phyloP scores from a whole-genome alignment of 2,888 invertebrate species.

The Holacanthella duospinosa region DNA sequence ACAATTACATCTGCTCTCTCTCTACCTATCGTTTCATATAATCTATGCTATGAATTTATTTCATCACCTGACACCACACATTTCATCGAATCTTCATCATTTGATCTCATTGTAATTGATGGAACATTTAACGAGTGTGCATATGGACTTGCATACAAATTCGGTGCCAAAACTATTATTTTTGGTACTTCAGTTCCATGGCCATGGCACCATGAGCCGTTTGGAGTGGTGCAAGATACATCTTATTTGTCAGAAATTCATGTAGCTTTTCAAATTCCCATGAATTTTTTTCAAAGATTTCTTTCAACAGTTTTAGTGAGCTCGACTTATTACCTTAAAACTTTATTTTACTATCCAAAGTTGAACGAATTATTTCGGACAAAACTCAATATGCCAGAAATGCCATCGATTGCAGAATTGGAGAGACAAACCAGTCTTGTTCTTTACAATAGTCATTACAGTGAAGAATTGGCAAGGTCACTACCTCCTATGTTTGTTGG shows the following conservation, averaged over 20 bases:
- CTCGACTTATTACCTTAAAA: constrained; percentile 11
- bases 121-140: too few relatives aligned
- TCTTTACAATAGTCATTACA: constrained; percentile 25
- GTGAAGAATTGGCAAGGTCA: too few relatives aligned
- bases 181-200: constrained; percentile 22
- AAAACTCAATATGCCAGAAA: constrained; percentile 16
- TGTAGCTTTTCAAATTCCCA: constrained; percentile 14
- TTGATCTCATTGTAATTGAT: constrained; percentile 20
- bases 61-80: too few relatives aligned
- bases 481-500: too few relatives aligned
- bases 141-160: too few relatives aligned
- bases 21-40: too few relatives aligned
- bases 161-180: constrained; percentile 20
- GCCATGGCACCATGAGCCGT: constrained; percentile 17
- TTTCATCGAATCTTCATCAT: too few relatives aligned
- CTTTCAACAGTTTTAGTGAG: constrained; percentile 12
- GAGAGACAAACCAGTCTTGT: constrained; percentile 24
- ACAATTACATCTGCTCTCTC: too few relatives aligned
- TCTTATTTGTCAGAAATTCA: constrained; percentile 16
- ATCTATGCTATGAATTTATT: too few relatives aligned
- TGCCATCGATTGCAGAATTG: constrained; percentile 18
- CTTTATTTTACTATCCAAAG: too few relatives aligned
- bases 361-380: too few relatives aligned
- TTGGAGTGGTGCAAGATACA: constrained; percentile 16
- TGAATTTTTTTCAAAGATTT: constrained; percentile 20